Percentiles rank a stretch among this genome's conserved stretches.
These are phyloP conservation scores for Mellivora capensis DNA, from an alignment of 2,113 vertebrate species.

Conservation along the genomic window DNA sequence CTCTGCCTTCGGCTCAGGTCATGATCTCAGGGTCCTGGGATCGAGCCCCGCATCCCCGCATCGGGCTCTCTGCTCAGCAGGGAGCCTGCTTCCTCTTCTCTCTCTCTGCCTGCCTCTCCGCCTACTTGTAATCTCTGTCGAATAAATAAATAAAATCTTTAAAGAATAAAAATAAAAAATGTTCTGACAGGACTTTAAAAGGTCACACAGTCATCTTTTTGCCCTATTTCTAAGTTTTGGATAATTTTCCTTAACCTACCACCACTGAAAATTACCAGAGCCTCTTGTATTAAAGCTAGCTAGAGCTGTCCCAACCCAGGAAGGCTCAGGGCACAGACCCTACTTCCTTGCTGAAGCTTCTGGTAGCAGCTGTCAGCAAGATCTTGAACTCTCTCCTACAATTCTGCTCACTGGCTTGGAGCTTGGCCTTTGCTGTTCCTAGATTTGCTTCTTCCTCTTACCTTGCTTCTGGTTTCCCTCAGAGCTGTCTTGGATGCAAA, in stretches of 20 bases:
- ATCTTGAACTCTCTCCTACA: background rate
- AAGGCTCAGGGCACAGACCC: background rate
- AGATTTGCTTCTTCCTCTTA: background rate
- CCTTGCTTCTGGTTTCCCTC: background rate
- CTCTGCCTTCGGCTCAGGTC: no score
- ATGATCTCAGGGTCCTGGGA: no score
- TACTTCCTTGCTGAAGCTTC: background rate
- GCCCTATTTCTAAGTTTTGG: background rate
- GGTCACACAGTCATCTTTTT: background rate
- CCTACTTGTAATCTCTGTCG: no score
- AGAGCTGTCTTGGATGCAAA: background rate
- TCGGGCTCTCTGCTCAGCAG: no score
- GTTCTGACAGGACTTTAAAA: conserved; percentile 5
- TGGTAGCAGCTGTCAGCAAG: background rate
- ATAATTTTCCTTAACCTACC: conserved; percentile 32
- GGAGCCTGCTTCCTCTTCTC: no score
- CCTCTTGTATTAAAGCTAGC: background rate
- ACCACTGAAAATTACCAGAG: conserved; percentile 16
- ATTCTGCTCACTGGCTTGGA: background rate
- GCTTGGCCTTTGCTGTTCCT: background rate
- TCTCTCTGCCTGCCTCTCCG: no score
- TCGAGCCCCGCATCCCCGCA: no score
- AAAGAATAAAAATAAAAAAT: background rate
- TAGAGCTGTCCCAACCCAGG: background rate
- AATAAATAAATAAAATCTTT: no score